Evolutionary conservation across 2,797 vertebrate species (phyloP).

Genomic region (Paramormyrops hopkinsi): DNA sequence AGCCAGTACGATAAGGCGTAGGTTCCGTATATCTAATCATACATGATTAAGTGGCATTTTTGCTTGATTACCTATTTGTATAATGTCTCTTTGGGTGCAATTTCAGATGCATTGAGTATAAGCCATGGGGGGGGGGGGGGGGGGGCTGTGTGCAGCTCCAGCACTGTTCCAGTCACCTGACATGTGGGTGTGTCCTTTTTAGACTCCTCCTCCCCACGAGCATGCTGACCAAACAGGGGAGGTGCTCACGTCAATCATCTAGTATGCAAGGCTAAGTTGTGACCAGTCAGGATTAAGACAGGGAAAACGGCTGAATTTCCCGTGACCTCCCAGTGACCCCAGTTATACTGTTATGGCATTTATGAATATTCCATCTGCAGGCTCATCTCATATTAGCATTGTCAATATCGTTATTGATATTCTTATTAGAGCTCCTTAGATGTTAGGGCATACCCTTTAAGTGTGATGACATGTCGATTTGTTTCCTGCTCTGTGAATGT

Average conservation of each 20-base stretch:
- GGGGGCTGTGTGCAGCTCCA: background rate
- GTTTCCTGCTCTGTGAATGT: slow-evolving; percentile 55
- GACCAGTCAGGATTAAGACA: slow-evolving; percentile 21
- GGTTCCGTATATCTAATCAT: background rate
- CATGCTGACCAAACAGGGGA: background rate
- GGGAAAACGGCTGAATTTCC: slow-evolving; percentile 22
- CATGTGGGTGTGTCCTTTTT: slow-evolving; percentile 1
- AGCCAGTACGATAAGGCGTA: background rate
- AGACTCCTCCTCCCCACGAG: background rate
- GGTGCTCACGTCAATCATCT: slow-evolving; percentile 24
- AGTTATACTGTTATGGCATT: slow-evolving; percentile 24
- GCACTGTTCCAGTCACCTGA: background rate
- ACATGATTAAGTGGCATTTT: background rate
- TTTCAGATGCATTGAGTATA: background rate
- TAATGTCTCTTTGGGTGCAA: background rate
- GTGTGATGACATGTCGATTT: slow-evolving; percentile 44
- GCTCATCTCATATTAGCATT: slow-evolving; percentile 49
- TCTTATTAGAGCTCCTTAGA: slow-evolving; percentile 41
- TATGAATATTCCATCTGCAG: slow-evolving; percentile 50
- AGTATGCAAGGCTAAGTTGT: slow-evolving; percentile 38
- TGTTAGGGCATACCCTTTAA: slow-evolving; percentile 38
- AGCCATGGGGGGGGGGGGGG: background rate
- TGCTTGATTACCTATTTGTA: background rate
- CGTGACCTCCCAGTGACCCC: slow-evolving; percentile 36
- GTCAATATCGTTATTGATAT: slow-evolving; percentile 41